Evolutionary conservation across 1,140 invertebrate genomes (phyloP).

Genomic region (Drosophila rufa): DNA sequence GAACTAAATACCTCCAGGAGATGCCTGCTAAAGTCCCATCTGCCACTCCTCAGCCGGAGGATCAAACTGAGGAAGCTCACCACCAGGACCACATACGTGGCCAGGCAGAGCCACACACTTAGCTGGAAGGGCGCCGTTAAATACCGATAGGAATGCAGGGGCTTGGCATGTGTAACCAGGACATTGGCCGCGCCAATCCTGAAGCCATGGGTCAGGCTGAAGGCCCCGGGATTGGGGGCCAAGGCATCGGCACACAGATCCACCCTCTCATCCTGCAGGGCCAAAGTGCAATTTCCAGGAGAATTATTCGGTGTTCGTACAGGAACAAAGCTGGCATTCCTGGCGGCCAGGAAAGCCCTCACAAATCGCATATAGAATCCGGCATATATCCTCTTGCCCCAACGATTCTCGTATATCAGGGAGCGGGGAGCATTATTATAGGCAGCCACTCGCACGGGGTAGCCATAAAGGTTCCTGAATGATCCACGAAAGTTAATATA

Average conservation of each 20-base stretch:
- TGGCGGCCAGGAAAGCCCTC: conserved; percentile 25
- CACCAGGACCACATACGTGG: conserved; percentile 42
- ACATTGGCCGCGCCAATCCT: conserved; percentile 59
- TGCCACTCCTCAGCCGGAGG: conserved; percentile 37
- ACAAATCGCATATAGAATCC: conserved; percentile 63
- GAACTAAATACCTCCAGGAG: conserved; percentile 63
- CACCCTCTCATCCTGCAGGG: conserved; percentile 25
- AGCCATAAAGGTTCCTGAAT: conserved; percentile 24
- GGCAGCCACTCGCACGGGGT: conserved; percentile 45
- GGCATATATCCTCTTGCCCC: conserved; percentile 21
- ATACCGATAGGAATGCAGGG: conserved; percentile 53
- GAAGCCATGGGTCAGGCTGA: conserved; percentile 41
- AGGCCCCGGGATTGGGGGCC: conserved; percentile 21
- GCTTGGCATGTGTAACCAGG: conserved; percentile 55
- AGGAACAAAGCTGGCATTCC: conserved; percentile 57
- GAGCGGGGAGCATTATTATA: conserved; percentile 54
- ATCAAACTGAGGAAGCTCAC: conserved; percentile 57
- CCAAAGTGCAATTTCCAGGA: conserved; percentile 43
- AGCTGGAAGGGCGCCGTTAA: conserved; percentile 49
- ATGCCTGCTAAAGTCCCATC: conserved; percentile 63
- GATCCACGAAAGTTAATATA: conserved; percentile 3
- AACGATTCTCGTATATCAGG: conserved; percentile 34
- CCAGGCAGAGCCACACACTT: conserved; percentile 56
- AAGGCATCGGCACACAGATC: conserved; percentile 63
- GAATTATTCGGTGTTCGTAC: conserved; percentile 35